Percentiles rank a stretch among this genome's conserved stretches.
phyloP scores from a whole-genome alignment of 2,888 invertebrate species.

The Leistus spinibarbis region DNA sequence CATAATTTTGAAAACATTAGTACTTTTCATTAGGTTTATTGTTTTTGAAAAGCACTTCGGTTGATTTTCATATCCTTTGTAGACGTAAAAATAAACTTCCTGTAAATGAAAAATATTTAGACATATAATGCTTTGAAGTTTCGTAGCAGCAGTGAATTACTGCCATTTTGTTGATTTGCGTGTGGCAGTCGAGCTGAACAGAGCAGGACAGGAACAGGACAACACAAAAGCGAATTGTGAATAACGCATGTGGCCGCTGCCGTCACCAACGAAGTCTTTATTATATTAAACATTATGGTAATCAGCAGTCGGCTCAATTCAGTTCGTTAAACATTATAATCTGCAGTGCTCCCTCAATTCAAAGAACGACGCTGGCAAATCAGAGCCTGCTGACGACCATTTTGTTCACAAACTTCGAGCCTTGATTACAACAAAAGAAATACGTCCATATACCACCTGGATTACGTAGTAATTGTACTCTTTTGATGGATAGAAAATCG shows the following conservation, averaged over 20 bases:
- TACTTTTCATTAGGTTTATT: not conserved
- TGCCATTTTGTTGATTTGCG: constrained; percentile 52
- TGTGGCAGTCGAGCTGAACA: constrained; percentile 45
- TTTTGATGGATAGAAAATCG: constrained; percentile 25
- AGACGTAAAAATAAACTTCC: not conserved
- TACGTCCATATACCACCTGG: constrained; percentile 27
- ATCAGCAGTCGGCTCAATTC: constrained; percentile 47
- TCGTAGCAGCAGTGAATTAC: constrained; percentile 49
- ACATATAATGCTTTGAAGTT: not conserved
- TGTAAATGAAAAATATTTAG: not conserved
- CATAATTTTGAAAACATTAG: not conserved
- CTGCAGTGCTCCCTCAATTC: constrained; percentile 39
- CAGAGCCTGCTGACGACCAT: constrained; percentile 42
- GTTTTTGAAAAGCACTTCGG: not conserved
- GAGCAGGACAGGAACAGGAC: not conserved
- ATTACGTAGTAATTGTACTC: constrained; percentile 10
- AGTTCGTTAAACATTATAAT: constrained; percentile 45
- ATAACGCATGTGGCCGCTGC: constrained; percentile 21
- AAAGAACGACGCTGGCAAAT: constrained; percentile 44
- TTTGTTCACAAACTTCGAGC: constrained; percentile 38
- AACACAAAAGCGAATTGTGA: not conserved
- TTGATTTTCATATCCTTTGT: not conserved
- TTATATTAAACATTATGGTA: constrained; percentile 54
- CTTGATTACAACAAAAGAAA: constrained; percentile 33
- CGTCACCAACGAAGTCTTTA: constrained; percentile 47